A percentile compares a stretch with the other conserved stretches of the same genome.
These are phyloP conservation scores for Silurus lanzhouensis DNA, from an alignment of 2,797 vertebrate species.

Conservation along the genomic window DNA sequence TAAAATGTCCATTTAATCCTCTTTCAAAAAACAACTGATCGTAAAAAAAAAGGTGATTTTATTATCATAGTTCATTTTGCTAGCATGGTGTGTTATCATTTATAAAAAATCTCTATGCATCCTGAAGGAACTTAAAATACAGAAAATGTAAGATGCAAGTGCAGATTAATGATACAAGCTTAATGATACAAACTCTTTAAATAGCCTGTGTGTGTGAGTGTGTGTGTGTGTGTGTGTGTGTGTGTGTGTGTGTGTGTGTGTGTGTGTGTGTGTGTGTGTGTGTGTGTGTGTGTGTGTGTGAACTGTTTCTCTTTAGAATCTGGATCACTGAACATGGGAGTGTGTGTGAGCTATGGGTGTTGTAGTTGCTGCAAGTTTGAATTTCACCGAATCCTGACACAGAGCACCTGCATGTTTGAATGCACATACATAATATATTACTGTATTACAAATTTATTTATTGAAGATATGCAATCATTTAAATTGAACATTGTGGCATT, in stretches of 20 bases:
- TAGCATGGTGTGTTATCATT: neutral
- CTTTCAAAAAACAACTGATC: neutral
- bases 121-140: neutral
- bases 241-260: too few relatives aligned
- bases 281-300: too few relatives aligned
- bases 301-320: too few relatives aligned
- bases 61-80: neutral
- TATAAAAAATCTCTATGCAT: neutral
- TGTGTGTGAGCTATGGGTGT: too few relatives aligned
- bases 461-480: neutral
- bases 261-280: too few relatives aligned
- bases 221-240: too few relatives aligned
- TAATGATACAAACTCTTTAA: too few relatives aligned
- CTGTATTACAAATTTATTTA: neutral
- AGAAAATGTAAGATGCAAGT: too few relatives aligned
- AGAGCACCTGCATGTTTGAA: neutral
- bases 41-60: neutral
- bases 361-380: too few relatives aligned
- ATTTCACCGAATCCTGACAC: neutral
- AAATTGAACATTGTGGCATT: neutral
- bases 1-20: neutral
- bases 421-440: neutral
- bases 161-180: too few relatives aligned
- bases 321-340: too few relatives aligned
- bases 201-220: too few relatives aligned